Conservation (phyloP, 2,113 vertebrate genomes). For the Megalops atlanticus region DNA sequence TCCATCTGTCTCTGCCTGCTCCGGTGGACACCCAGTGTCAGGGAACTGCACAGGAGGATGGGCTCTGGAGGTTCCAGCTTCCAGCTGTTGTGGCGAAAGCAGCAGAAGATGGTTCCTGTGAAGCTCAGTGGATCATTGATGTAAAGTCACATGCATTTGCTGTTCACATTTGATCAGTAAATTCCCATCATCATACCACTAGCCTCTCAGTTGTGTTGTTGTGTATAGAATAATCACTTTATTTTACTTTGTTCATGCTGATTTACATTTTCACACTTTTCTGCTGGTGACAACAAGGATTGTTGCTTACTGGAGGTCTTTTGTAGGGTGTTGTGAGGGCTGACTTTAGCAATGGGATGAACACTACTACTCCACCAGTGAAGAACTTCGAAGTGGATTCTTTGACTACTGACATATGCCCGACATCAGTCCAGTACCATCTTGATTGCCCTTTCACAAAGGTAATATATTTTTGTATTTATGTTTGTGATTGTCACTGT, state of each 20-base stretch:
- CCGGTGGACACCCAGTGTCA: no score
- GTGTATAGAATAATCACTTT: neutral
- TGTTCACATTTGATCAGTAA: no score
- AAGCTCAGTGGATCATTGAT: neutral
- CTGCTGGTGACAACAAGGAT: no score
- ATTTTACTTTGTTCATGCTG: no score
- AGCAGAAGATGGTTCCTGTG: neutral
- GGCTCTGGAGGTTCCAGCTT: neutral
- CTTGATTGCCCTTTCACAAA: neutral
- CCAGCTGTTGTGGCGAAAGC: neutral
- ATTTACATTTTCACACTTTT: no score
- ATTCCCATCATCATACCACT: neutral
- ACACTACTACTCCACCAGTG: neutral
- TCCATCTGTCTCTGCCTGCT: no score
- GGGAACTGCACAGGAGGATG: no score
- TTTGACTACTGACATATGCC: neutral
- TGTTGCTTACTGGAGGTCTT: neutral
- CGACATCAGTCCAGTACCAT: neutral
- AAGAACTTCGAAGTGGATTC: neutral
- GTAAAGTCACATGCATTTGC: neutral
- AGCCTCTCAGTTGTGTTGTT: neutral
- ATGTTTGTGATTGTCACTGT: neutral
- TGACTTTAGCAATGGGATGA: neutral
- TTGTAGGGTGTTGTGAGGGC: neutral
- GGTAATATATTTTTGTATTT: neutral